Percentiles rank a stretch among this genome's conserved stretches.
Conservation (phyloP, 2,797 vertebrate species). For the Argya squamiceps region DNA sequence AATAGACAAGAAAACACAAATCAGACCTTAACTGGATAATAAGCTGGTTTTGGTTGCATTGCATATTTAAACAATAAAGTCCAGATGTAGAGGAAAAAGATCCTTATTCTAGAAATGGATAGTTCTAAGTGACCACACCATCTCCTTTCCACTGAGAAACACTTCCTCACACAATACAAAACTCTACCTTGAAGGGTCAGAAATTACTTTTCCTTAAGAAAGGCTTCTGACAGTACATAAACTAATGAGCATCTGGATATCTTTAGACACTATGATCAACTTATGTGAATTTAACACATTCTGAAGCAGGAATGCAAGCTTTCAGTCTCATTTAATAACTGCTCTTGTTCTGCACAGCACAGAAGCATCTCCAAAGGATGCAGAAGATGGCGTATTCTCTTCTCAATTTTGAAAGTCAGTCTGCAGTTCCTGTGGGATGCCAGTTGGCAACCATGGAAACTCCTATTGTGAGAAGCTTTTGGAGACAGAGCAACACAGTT, state of each 20-base stretch:
- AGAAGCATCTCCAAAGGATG: neutral
- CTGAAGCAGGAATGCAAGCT: neutral
- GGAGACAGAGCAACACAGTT: neutral
- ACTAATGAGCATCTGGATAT: neutral
- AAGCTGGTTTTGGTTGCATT: neutral
- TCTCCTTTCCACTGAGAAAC: neutral
- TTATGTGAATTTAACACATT: neutral
- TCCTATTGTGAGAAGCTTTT: constrained; percentile 7
- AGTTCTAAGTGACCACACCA: neutral
- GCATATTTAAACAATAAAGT: neutral
- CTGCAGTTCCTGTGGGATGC: neutral
- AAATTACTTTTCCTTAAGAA: neutral
- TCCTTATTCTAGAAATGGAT: neutral
- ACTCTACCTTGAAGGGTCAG: neutral
- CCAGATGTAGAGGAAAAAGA: neutral
- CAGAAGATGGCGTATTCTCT: neutral
- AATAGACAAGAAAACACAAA: neutral
- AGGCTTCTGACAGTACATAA: neutral
- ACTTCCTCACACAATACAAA: neutral
- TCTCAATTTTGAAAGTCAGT: neutral
- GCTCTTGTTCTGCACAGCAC: neutral
- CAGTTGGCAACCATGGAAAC: constrained; percentile 30
- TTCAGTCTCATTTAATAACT: neutral
- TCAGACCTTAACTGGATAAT: neutral
- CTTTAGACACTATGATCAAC: neutral